Conservation (phyloP, 2,888 invertebrate genomes). For the Sycophila texana region DNA sequence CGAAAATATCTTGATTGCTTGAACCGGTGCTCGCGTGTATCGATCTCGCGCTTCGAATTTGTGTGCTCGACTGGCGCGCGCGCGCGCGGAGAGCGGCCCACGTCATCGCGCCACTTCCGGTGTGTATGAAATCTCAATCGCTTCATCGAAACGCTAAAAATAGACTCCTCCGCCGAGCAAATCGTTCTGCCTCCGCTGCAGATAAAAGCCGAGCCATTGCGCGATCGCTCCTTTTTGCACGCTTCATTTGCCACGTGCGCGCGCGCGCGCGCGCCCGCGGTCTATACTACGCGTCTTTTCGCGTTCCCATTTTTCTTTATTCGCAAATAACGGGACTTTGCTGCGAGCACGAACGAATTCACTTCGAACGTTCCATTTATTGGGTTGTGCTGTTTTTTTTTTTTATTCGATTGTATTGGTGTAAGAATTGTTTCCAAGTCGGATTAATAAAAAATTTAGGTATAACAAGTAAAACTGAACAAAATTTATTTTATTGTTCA, state of each 20-base stretch:
- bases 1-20: slow-evolving; percentile 45
- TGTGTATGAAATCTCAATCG: slow-evolving; percentile 52
- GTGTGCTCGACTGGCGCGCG: slow-evolving; percentile 2
- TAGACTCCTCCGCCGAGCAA: slow-evolving; percentile 24
- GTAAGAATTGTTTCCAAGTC: no score
- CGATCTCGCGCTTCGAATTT: slow-evolving; percentile 37
- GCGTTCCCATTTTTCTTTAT: no score
- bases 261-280: slow-evolving; percentile 7
- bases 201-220: slow-evolving; percentile 5
- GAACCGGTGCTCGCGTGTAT: slow-evolving; percentile 21
- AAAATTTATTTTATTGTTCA: no score
- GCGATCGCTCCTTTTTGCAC: slow-evolving; percentile 36
- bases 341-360: no score
- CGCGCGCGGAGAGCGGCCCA: slow-evolving; percentile 2
- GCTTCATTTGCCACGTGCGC: slow-evolving; percentile 26
- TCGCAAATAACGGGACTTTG: no score
- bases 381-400: no score
- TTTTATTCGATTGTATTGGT: no score
- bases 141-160: slow-evolving; percentile 50
- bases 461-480: no score
- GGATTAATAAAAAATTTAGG: no score
- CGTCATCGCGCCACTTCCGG: slow-evolving; percentile 48
- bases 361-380: no score
- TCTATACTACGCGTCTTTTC: background rate
- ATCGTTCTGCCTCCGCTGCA: no score